A percentile compares a stretch with the other conserved stretches of the same genome.
Evolutionary conservation across 2,797 vertebrate species (phyloP).

Genomic region (Coluber constrictor): DNA sequence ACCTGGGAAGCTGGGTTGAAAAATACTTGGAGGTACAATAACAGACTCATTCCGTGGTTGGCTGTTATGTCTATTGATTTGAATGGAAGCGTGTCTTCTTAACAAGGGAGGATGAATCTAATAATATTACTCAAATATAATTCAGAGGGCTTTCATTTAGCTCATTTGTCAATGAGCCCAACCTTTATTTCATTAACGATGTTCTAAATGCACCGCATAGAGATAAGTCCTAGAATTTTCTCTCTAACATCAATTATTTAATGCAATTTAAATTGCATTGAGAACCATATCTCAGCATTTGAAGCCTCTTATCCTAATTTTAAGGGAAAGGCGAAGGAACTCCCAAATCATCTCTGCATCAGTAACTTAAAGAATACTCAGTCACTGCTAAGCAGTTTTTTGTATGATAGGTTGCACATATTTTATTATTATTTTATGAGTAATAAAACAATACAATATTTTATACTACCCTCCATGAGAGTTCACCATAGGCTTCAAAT

Average conservation of each 20-base stretch:
- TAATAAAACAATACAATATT: constrained; percentile 22
- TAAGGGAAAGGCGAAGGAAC: background rate
- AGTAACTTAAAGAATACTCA: constrained; percentile 23
- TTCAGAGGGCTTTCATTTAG: constrained; percentile 15
- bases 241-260: constrained; percentile 21
- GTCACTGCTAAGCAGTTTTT: constrained; percentile 30
- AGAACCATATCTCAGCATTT: constrained; percentile 12
- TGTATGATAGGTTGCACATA: constrained; percentile 23
- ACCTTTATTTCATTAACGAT: background rate
- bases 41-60: background rate
- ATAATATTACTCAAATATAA: background rate
- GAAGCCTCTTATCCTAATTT: background rate
- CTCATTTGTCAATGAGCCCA: constrained; percentile 1
- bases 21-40: background rate
- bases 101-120: background rate
- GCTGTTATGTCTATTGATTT: background rate
- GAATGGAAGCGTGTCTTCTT: background rate
- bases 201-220: constrained; percentile 1
- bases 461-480: constrained; percentile 12
- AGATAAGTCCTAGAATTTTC: background rate
- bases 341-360: background rate
- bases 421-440: background rate
- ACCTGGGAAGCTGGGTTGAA: background rate
- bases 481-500: constrained; percentile 1
- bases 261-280: constrained; percentile 26